A percentile compares a stretch with the other conserved stretches of the same genome.
Conservation (phyloP, 2,888 invertebrate genomes). For the Pheosia gnoma region DNA sequence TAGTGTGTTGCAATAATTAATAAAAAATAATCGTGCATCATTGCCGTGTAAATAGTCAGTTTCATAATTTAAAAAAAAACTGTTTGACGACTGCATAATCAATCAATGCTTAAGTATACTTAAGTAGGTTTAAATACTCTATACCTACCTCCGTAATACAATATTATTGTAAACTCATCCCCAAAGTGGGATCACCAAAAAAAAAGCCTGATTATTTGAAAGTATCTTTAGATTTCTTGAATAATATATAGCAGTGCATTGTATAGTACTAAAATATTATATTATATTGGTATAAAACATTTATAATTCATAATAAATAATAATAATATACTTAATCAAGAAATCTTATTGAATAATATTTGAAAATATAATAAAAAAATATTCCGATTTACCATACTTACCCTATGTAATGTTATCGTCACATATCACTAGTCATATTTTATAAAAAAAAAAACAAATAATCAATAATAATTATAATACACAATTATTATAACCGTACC, state of each 20-base stretch:
- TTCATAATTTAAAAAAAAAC: conserved; percentile 30
- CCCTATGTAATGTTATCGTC: conserved; percentile 76
- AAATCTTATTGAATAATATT: conserved; percentile 37
- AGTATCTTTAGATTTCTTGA: conserved; percentile 47
- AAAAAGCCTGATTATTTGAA: conserved; percentile 72
- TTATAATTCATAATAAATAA: conserved; percentile 24
- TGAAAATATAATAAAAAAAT: conserved; percentile 28
- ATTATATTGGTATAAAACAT: conserved; percentile 10
- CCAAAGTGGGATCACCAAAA: conserved; percentile 73
- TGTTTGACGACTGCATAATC: conserved; percentile 52
- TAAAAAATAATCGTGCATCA: conserved; percentile 3
- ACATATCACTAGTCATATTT: conserved; percentile 83
- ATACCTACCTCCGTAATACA: conserved; percentile 73
- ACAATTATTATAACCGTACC: conserved; percentile 71
- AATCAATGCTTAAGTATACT: conserved; percentile 31
- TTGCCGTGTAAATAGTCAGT: conserved; percentile 29
- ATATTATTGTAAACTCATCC: conserved; percentile 54
- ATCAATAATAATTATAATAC: conserved; percentile 51
- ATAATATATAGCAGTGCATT: conserved; percentile 65
- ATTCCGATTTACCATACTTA: conserved; percentile 63
- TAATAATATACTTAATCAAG: conserved; percentile 32
- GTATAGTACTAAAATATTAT: conserved; percentile 46
- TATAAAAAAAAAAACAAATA: conserved; percentile 64
- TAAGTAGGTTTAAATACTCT: conserved; percentile 51
- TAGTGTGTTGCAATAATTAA: conserved; percentile 14